Percentiles rank a stretch among this genome's conserved stretches.
phyloP scores from a whole-genome alignment of 2,888 invertebrate species.

The Carpatolechia fugitivella region DNA sequence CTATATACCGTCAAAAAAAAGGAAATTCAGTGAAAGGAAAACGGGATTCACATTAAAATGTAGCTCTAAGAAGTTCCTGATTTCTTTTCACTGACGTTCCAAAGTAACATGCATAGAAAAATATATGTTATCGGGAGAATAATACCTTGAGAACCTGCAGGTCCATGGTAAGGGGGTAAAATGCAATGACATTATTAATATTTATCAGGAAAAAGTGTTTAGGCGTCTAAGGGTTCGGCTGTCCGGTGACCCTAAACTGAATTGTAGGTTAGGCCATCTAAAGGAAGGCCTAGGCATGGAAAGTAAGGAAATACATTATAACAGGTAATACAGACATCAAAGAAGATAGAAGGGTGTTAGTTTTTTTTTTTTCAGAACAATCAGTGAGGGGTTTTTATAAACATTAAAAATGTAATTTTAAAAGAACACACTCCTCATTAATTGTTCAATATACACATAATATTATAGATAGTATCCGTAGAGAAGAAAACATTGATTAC shows the following conservation, averaged over 20 bases:
- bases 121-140: conserved; percentile 74
- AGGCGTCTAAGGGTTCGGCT: conserved; percentile 44
- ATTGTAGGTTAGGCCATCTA: conserved; percentile 51
- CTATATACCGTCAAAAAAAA: conserved; percentile 18
- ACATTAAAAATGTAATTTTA: background rate
- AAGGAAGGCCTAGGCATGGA: conserved; percentile 49
- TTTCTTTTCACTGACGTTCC: conserved; percentile 37
- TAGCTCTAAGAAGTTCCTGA: conserved; percentile 12
- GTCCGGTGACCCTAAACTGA: conserved; percentile 63
- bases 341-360: conserved; percentile 46
- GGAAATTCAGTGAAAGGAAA: conserved; percentile 1
- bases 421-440: conserved; percentile 38
- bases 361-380: conserved; percentile 42
- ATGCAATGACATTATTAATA: conserved; percentile 75
- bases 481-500: conserved; percentile 77
- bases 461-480: conserved; percentile 50
- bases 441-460: conserved; percentile 50
- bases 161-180: conserved; percentile 75
- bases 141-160: conserved; percentile 81
- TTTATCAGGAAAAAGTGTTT: conserved; percentile 64
- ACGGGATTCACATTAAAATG: background rate
- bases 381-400: conserved; percentile 36
- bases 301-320: conserved; percentile 59
- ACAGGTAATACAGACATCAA: conserved; percentile 70
- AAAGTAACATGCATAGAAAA: conserved; percentile 67